Base-by-base conservation (phyloP, 92 coral and sea anemone species). In the Phenganax stokvisi region DNA sequence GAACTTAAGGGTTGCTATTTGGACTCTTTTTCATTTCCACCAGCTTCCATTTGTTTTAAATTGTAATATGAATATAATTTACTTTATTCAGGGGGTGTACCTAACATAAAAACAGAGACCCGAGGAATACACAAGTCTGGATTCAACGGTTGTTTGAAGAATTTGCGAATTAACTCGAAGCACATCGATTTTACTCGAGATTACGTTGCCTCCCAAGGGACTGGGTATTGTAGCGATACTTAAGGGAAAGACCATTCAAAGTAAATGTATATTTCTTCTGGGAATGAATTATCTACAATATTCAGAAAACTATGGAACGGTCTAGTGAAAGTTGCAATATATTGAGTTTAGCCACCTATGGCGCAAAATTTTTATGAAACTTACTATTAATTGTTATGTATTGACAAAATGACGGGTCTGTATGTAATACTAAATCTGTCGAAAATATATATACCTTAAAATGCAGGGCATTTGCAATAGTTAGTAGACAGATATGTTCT, bases 11-110 rank as follows among this genome's bases (percentile, higher is more conserved):
- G 3, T 37, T 5, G 5, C 47, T 1, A 37, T 37, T 37, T 37
- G 47, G 0, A 37, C 47, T 37, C 47, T 37, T 37, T 37, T 37
- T 37, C 47, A 37, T 37, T 37, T 37, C 47, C 47, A 5, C 47
- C 47, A 0, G 47, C 47, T 37, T 37, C 3, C 47, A 37, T 37
- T 37, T 0, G 5, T 37, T 37, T 37, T 2, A 37, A 37, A 0
- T 37, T 37, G 47, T 37, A 37, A 37, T 37, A 37, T 37, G 47
- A 2, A 37, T 5, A 37, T 37, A 37, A 37, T 37, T 37, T 37
- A 37, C 47, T 73, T 73, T 12, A 25, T 73, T 11, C 27, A 73
- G 77, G 77, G 16, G 77, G 77, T n/a, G 55, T 73, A 13, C 77
- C 77, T 11, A 56, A 53, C 59, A 73, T 73, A 6, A 53, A 51